These are phyloP conservation scores for Malacoraja senta DNA, from an alignment of 2,797 vertebrate species.

Conservation along the genomic window DNA sequence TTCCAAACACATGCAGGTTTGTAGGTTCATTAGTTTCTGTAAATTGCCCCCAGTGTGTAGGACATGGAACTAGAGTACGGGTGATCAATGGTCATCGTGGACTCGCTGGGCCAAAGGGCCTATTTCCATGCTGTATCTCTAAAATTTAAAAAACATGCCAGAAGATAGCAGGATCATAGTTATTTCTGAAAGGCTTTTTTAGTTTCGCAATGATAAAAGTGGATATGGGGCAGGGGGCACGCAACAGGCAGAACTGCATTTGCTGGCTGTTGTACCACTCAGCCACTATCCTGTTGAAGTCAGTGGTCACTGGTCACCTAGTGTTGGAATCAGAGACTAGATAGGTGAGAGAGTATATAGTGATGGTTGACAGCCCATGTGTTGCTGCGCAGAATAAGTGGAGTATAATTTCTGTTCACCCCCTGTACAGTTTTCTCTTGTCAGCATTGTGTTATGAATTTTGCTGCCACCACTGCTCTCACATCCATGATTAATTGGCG, in stretches of 20 bases:
- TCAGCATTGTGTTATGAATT: neutral
- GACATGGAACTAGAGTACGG: too few relatives aligned
- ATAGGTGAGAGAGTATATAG: neutral
- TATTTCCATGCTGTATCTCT: too few relatives aligned
- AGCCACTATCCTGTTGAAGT: neutral
- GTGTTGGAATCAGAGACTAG: neutral
- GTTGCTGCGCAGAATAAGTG: neutral
- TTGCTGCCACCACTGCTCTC: neutral
- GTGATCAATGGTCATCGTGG: too few relatives aligned
- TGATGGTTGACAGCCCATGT: neutral
- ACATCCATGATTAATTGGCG: too few relatives aligned
- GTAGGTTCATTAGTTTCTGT: too few relatives aligned
- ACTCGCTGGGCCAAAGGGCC: too few relatives aligned
- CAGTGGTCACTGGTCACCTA: neutral
- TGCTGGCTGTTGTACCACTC: neutral
- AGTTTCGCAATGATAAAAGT: neutral
- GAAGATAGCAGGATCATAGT: neutral
- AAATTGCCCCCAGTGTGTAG: too few relatives aligned
- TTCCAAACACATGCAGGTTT: too few relatives aligned
- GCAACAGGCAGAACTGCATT: neutral
- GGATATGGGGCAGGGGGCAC: neutral
- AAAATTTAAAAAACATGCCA: too few relatives aligned
- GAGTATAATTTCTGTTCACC: neutral
- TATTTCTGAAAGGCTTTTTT: neutral
- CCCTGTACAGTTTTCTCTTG: neutral